Conservation (phyloP, 2,797 vertebrate genomes). For the Pangasius djambal region DNA sequence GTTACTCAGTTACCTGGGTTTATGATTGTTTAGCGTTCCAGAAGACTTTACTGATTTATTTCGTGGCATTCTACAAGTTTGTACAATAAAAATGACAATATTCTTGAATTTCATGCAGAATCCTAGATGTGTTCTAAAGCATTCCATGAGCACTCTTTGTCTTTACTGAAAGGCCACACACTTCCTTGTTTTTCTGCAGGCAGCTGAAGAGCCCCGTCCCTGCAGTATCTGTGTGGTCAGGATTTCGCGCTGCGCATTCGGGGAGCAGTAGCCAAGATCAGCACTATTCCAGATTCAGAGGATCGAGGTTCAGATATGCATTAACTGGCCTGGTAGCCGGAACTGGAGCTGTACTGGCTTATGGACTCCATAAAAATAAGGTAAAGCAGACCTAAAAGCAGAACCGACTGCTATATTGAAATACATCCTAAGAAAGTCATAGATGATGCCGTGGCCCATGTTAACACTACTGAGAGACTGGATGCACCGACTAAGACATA, state of each 20-base stretch:
- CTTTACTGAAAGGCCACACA: background rate
- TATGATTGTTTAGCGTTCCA: background rate
- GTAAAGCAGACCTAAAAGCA: constrained; percentile 60
- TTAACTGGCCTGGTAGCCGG: constrained; percentile 75
- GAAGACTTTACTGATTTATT: background rate
- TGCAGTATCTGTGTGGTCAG: constrained; percentile 50
- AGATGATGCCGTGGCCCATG: background rate
- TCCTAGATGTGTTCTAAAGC: background rate
- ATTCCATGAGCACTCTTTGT: background rate
- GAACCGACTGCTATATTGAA: background rate
- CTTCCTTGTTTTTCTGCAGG: constrained; percentile 11
- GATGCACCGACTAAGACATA: background rate
- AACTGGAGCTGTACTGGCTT: constrained; percentile 71
- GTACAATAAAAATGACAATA: background rate
- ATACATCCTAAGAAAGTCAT: background rate
- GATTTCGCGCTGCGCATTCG: constrained; percentile 55
- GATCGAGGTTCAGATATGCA: constrained; percentile 65
- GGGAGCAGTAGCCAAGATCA: constrained; percentile 56
- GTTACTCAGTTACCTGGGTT: background rate
- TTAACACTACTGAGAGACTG: background rate
- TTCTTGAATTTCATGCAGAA: background rate
- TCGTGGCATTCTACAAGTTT: background rate
- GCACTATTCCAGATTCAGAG: constrained; percentile 35
- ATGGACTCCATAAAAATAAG: constrained; percentile 70
- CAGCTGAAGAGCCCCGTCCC: constrained; percentile 43